Evolutionary conservation across 1,140 invertebrate genomes (phyloP).

Genomic region (Apis laboriosa): DNA sequence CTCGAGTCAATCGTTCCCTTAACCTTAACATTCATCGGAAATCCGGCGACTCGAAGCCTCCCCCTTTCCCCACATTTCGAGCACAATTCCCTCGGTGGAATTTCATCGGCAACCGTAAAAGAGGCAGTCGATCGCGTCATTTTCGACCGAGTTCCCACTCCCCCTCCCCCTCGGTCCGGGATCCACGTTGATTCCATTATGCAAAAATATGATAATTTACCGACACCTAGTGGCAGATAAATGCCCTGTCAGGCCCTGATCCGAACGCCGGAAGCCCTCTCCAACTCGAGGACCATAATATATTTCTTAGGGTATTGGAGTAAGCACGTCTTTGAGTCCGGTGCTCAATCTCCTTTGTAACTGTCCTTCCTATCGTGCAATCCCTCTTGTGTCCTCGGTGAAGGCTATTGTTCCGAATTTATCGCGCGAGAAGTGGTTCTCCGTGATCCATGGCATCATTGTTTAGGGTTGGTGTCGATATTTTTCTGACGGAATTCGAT

Average conservation of each 20-base stretch:
- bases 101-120: slow-evolving; percentile 20
- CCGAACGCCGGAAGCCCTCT: slow-evolving; percentile 31
- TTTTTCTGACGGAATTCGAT: not conserved
- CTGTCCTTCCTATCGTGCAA: slow-evolving; percentile 15
- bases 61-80: too few relatives aligned
- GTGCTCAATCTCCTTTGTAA: slow-evolving; percentile 29
- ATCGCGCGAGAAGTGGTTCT: slow-evolving; percentile 4
- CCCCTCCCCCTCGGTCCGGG: not conserved
- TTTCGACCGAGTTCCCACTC: not conserved
- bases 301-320: slow-evolving; percentile 46
- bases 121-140: slow-evolving; percentile 17
- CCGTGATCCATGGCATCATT: not conserved
- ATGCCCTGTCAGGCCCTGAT: slow-evolving; percentile 63
- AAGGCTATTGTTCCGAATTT: slow-evolving; percentile 20
- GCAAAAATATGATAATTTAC: slow-evolving; percentile 75
- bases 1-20: not conserved
- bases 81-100: slow-evolving; percentile 25
- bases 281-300: slow-evolving; percentile 44
- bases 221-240: slow-evolving; percentile 56
- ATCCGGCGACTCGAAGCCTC: not conserved
- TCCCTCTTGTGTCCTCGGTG: not conserved
- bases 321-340: slow-evolving; percentile 20
- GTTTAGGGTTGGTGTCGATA: not conserved
- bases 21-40: slow-evolving; percentile 17
- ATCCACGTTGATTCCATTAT: slow-evolving; percentile 71